These are phyloP conservation scores for Daphoenositta chrysoptera DNA, from an alignment of 2,113 vertebrate species.

Conservation along the genomic window DNA sequence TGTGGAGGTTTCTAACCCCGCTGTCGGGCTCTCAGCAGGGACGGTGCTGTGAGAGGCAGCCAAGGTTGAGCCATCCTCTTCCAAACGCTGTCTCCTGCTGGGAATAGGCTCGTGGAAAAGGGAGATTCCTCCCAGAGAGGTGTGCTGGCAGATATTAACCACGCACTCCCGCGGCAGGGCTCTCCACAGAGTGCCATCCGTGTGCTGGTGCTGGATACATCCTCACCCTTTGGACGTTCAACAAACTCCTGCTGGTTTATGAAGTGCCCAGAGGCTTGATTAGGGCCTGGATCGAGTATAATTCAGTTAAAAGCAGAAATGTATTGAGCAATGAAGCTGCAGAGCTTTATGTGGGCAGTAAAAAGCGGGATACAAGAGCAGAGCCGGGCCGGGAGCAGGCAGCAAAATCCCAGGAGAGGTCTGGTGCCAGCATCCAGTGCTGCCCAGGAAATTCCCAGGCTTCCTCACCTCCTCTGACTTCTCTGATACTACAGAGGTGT, in stretches of 20 bases:
- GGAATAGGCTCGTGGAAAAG: not conserved
- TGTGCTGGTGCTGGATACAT: not conserved
- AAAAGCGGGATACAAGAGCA: not conserved
- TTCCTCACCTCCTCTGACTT: not conserved
- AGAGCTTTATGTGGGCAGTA: not conserved
- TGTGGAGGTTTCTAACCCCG: not conserved
- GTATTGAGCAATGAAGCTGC: not conserved
- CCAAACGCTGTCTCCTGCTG: not conserved
- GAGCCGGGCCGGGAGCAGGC: not conserved
- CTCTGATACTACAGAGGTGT: not conserved
- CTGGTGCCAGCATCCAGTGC: accelerated
- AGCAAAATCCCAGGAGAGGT: not conserved
- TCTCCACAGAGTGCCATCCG: accelerated
- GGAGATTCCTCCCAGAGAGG: not conserved
- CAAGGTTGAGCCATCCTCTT: not conserved
- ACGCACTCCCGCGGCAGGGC: accelerated
- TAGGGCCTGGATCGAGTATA: not conserved
- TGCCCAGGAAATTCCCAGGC: not conserved
- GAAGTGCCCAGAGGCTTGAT: not conserved
- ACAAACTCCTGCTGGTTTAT: not conserved
- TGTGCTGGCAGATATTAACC: accelerated
- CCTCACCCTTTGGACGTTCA: not conserved
- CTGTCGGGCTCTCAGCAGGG: constrained; percentile 17
- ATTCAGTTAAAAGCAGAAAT: not conserved
- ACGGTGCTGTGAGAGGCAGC: not conserved